Base-by-base conservation (phyloP, 2,113 vertebrate genomes). In the Semnornis frantzii region DNA sequence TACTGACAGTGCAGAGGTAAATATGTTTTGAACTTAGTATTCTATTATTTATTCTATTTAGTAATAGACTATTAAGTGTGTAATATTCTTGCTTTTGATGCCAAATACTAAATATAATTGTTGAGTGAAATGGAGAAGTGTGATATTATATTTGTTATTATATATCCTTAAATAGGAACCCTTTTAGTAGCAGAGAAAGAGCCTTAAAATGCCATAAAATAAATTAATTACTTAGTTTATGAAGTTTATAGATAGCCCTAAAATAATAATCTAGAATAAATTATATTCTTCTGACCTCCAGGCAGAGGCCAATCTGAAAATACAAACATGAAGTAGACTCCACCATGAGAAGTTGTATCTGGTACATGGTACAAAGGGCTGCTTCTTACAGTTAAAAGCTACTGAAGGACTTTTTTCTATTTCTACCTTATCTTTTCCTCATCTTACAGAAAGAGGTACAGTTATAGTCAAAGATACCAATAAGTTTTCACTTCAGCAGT, bases 1-100 rank as follows among this genome's bases (percentile, higher is more conserved):
- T 96, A 99, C 99, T 48, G 99, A 99, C 97, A 99, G 99, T 19
- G 99, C 98, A 34, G 97, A 98, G 99, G 99, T 99, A 98, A 93
- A 58, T 25, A 18, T 44, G 28, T 1, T 78, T 74, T 75, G 39
- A 23, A 16, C 16, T n/a, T 80, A 4, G 50, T 0, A 37, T 71
- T 46, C 44, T 46, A 8, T 46, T 46, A 46, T 46, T 46, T 46
- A 46, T 46, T 46, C 44, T 46, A 46, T 46, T 46, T 46, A 24
- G 7, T 52, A 52, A 25, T 52, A 52, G 23, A 52, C 24, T 52
- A 25, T 25, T 52, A 25, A 52, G 18, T 58, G 6, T 66, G 2
- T 50, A 21, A 39, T 66, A 18, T 33, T 87, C 13, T 27, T 78
- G 21, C 20, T 86, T 84, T 58, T 18, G 24, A 3, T 59, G 64